Evolutionary conservation across 2,888 invertebrate species (phyloP).

Genomic region (Limnephilus rhombicus): DNA sequence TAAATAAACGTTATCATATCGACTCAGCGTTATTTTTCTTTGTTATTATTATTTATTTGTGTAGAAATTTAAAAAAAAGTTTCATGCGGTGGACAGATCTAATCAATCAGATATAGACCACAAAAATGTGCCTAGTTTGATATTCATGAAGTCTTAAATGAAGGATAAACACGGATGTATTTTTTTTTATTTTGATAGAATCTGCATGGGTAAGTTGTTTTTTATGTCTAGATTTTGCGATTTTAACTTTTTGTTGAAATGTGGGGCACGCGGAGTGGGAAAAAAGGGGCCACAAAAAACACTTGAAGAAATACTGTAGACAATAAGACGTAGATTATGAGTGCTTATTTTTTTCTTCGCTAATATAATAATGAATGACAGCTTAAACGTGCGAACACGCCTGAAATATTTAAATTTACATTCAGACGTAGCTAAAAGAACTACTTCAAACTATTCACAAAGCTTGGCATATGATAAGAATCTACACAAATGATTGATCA

Average conservation of each 20-base stretch:
- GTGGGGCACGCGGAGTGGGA: background rate
- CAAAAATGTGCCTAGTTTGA: background rate
- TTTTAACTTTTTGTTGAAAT: background rate
- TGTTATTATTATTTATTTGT: no score
- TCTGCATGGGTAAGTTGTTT: no score
- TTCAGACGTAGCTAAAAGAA: background rate
- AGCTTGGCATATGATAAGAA: background rate
- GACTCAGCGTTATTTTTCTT: no score
- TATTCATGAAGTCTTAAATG: background rate
- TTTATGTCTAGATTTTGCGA: background rate
- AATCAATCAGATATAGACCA: background rate
- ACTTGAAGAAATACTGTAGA: background rate
- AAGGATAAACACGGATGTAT: no score
- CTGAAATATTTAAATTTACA: background rate
- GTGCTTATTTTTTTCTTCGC: background rate
- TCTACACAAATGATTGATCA: background rate
- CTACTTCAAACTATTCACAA: background rate
- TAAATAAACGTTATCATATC: no score
- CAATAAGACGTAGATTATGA: background rate
- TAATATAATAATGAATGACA: background rate
- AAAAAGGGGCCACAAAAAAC: background rate
- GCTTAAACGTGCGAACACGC: background rate
- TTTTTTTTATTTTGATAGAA: no score
- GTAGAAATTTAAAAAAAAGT: no score
- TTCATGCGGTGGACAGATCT: background rate